phyloP scores from a whole-genome alignment of 2,797 vertebrate genomes.

The Phalloptychus januarius region DNA sequence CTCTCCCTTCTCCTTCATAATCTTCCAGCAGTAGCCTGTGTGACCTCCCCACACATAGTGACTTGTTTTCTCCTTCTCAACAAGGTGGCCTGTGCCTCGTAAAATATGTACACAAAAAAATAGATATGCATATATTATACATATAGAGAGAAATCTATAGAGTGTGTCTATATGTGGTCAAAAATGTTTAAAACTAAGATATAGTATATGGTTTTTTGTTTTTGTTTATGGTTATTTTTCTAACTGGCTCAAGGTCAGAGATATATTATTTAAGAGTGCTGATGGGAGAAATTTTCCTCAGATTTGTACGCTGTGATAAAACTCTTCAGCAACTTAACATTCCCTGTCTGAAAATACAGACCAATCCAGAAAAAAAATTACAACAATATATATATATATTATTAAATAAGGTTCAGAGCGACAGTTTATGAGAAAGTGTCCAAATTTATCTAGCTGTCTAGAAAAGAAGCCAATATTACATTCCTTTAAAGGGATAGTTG shows the following conservation, averaged over 20 bases:
- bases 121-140: slow-evolving; percentile 81
- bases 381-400: too few relatives aligned
- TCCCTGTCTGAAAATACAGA: slow-evolving; percentile 72
- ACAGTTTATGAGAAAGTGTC: slow-evolving; percentile 43
- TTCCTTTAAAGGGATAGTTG: slow-evolving; percentile 53
- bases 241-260: slow-evolving; percentile 67
- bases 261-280: slow-evolving; percentile 50
- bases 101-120: slow-evolving; percentile 85
- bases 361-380: slow-evolving; percentile 48
- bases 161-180: slow-evolving; percentile 80
- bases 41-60: slow-evolving; percentile 73
- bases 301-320: slow-evolving; percentile 58
- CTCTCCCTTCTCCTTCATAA: slow-evolving; percentile 38
- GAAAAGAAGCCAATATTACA: slow-evolving; percentile 60
- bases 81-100: slow-evolving; percentile 93
- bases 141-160: slow-evolving; percentile 80
- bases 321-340: slow-evolving; percentile 69
- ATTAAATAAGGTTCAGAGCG: slow-evolving; percentile 48
- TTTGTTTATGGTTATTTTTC: slow-evolving; percentile 69
- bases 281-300: slow-evolving; percentile 54
- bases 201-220: slow-evolving; percentile 48
- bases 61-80: slow-evolving; percentile 87
- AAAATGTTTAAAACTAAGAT: slow-evolving; percentile 74
- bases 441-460: slow-evolving; percentile 57
- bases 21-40: slow-evolving; percentile 68